Percentiles rank a stretch among this genome's conserved stretches.
Conservation (phyloP, 2,888 invertebrate species). For the Allygus modestus region DNA sequence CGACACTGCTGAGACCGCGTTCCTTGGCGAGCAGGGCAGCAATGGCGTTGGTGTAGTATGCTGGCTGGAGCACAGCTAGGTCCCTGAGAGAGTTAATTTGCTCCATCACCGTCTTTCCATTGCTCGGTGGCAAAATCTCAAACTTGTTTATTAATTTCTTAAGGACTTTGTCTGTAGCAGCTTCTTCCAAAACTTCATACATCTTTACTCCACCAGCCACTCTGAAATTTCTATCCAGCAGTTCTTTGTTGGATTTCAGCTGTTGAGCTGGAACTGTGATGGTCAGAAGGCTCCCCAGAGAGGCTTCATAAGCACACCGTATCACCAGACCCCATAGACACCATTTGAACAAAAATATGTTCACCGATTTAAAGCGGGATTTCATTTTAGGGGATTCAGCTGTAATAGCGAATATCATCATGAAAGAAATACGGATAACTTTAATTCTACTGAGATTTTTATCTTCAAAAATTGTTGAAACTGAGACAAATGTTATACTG, state of each 20-base stretch:
- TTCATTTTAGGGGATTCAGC: constrained; percentile 34
- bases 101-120: neutral
- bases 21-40: neutral
- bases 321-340: constrained; percentile 43
- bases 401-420: constrained; percentile 25
- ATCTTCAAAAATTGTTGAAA: constrained; percentile 14
- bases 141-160: constrained; percentile 2
- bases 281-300: constrained; percentile 51
- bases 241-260: constrained; percentile 39
- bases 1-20: neutral
- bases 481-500: neutral
- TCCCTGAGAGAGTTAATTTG: neutral
- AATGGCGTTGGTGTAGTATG: neutral
- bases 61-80: constrained; percentile 42
- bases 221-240: constrained; percentile 28
- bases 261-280: constrained; percentile 29
- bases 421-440: neutral
- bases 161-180: constrained; percentile 2
- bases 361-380: neutral
- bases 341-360: constrained; percentile 53
- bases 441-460: constrained; percentile 1
- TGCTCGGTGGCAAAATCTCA: constrained; percentile 35
- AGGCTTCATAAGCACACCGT: constrained; percentile 53
- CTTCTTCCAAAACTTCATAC: constrained; percentile 19
- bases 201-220: constrained; percentile 51